phyloP scores from a whole-genome alignment of 2,888 invertebrate species.

The Dynastes maya region DNA sequence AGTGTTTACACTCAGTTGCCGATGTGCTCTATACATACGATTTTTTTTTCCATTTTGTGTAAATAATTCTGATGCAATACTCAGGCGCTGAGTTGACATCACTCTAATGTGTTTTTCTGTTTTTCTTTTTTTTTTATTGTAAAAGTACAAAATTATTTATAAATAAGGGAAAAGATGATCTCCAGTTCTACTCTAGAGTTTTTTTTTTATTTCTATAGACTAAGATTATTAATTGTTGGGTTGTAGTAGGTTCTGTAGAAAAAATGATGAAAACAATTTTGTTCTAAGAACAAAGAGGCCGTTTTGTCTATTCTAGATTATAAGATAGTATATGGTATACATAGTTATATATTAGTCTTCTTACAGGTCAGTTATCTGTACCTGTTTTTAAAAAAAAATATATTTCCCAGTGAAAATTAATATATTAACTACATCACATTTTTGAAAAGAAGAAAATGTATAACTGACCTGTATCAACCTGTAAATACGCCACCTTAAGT shows the following conservation, averaged over 20 bases:
- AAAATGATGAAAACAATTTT: constrained; percentile 47
- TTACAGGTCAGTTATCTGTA: constrained; percentile 52
- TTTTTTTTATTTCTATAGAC: constrained; percentile 62
- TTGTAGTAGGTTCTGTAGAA: constrained; percentile 55
- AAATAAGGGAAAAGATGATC: constrained; percentile 66
- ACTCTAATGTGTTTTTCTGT: constrained; percentile 33
- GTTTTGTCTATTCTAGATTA: constrained; percentile 53
- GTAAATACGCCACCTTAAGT: constrained; percentile 53
- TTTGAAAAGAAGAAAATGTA: constrained; percentile 49
- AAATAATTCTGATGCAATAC: constrained; percentile 50
- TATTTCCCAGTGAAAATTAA: constrained; percentile 48
- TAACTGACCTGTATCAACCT: constrained; percentile 52
- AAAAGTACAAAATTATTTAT: constrained; percentile 70
- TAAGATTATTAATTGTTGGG: constrained; percentile 57
- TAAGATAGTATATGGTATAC: constrained; percentile 46
- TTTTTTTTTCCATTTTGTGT: constrained; percentile 45
- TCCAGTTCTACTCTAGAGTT: constrained; percentile 66
- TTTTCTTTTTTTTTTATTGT: constrained; percentile 51
- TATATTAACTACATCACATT: constrained; percentile 59
- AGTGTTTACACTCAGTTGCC: constrained; percentile 41
- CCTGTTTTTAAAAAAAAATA: constrained; percentile 38
- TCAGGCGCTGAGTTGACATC: constrained; percentile 46
- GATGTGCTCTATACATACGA: constrained; percentile 40
- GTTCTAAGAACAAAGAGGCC: constrained; percentile 52
- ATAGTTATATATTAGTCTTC: constrained; percentile 45